Base-by-base conservation (phyloP, 2,113 vertebrate species). In the Myanophis thanlyinensis region DNA sequence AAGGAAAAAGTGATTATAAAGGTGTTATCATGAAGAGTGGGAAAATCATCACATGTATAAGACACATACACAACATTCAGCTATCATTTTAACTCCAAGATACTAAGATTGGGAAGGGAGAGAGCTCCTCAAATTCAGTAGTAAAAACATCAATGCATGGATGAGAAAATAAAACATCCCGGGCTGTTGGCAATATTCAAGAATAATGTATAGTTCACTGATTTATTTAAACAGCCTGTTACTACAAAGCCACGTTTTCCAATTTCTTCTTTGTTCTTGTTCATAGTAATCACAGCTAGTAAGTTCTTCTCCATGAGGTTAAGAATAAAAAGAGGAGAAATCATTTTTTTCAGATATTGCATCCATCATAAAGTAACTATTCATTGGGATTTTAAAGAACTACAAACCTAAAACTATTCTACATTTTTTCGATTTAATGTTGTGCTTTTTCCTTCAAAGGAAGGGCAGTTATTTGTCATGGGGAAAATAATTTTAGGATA, bases 21-120 rank as follows among this genome's bases (percentile, higher is more conserved):
- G 4, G 0, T 87, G 92, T 93, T 91, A 89, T 62, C 44, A 15
- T 54, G 80, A 93, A 73, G 84, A 85, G 88, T 62, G 15, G 56
- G 93, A 67, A 96, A 95, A 92, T 95, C 92, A 93, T 95, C 94
- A 95, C 53, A 96, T 80, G 89, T 8, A 73, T 18, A 52, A 47
- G 92, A 18, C 89, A 94, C 92, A 91, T 89, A 80, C 40, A 94
- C 94, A 40, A 18, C 2, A 40, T 40, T 20, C n/a, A 20, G 18
- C 15, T 40, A 3, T 40, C n/a, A 8, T 73, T 73, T 73, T 40
- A 73, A 73, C 15, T 40, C n/a, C 67, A 40, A 73, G 67, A 73
- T 73, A 48, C 53, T 47, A 92, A 9, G 52, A 30, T 30, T 15
- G 53, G 27, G 3, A 53, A n/a, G 53, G 9, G 30, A 80, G 18